Evolutionary conservation across 2,797 vertebrate species (phyloP), one percentile per base, ranked within the genome.

Genomic region (Falco peregrinus): DNA sequence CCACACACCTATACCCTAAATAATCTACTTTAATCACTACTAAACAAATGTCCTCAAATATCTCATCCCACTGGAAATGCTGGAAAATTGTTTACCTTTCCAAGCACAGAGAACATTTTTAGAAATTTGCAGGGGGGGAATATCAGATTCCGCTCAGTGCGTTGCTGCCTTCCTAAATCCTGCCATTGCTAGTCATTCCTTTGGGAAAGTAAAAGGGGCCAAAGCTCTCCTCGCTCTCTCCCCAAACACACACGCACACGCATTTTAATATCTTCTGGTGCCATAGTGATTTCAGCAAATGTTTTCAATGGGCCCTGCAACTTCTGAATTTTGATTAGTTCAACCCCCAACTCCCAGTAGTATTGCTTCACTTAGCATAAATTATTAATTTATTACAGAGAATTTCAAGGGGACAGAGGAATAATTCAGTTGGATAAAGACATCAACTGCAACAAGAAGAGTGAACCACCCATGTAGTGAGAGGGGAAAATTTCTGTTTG

Each of bases 341-440:
- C 79, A 80, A 29, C 24, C 91, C 43, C 20, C 68, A 80, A 11
- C 14, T 93, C 93, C 77, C 96, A 56, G 26, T 20, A 96, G 84
- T 85, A 94, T 95, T 84, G 47, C 84, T 96, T 97, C 86, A 95
- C 90, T 90, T 93, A 87, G 73, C 93, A 97, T 97, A 96, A 98
- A 97, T 98, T 97, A 97, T 98, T 98, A 97, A 98, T 97, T 96
- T 97, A 97, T 97, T 95, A 93, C 64, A 81, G 95, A 92, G 51
- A 80, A 64, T 93, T 97, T 97, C 83, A 96, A 96, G 90, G 84
- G 89, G 85, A 94, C 82, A 80, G 89, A 95, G 84, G 85, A 94
- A 95, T 94, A 94, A 97, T 90, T 96, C 95, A 95, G 33, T 53
- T 89, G 89, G 87, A 96, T 90, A 92, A 95, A 95, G 90, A 89